phyloP scores from a whole-genome alignment of 2,888 invertebrate species.

The Hypsopygia costalis region DNA sequence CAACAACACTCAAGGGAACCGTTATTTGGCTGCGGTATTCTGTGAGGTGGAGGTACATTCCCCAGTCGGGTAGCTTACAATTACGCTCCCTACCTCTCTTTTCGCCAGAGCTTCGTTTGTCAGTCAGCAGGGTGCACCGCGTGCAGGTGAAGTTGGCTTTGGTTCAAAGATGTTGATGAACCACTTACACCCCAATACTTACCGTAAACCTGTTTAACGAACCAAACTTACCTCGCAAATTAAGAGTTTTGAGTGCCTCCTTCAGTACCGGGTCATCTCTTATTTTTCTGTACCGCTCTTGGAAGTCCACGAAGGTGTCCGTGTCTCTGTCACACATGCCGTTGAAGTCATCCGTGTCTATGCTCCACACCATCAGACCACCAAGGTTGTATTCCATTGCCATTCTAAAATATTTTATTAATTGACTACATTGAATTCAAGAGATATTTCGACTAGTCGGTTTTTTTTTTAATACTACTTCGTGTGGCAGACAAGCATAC shows the following conservation, averaged over 20 bases:
- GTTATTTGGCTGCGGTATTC: no score
- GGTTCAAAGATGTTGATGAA: no score
- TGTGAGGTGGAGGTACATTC: not conserved
- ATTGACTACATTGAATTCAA: no score
- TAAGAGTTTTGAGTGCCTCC: slow-evolving; percentile 50
- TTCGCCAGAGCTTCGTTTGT: no score
- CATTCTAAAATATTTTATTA: slow-evolving; percentile 75
- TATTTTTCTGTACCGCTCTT: slow-evolving; percentile 43
- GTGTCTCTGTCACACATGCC: slow-evolving; percentile 82
- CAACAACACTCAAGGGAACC: no score
- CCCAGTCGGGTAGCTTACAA: not conserved
- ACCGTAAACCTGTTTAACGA: no score
- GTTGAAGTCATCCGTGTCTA: slow-evolving; percentile 92
- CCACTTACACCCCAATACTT: no score
- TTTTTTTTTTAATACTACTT: no score
- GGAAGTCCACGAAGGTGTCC: slow-evolving; percentile 73
- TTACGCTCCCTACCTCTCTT: not conserved
- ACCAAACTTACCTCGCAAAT: slow-evolving; percentile 48
- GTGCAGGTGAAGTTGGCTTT: no score
- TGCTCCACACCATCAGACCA: slow-evolving; percentile 94
- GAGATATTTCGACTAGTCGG: no score
- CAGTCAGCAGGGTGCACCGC: no score
- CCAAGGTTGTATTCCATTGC: slow-evolving; percentile 84
- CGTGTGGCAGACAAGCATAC: no score
- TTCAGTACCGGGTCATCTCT: slow-evolving; percentile 46